Evolutionary conservation across 2,113 vertebrate species (phyloP), one percentile per base, ranked within the genome.

Genomic region (Channa maculata): DNA sequence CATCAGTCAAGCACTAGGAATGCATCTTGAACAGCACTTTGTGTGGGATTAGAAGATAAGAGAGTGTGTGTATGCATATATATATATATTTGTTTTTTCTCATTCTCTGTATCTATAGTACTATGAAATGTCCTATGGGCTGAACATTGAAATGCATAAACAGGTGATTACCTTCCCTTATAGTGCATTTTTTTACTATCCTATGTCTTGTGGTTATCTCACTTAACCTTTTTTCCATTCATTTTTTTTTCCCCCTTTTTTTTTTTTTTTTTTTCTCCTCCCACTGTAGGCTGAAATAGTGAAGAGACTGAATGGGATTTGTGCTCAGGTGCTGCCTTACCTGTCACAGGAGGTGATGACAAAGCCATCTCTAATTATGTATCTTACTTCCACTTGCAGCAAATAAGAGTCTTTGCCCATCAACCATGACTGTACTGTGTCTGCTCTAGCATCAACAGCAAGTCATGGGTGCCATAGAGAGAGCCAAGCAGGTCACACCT

Each of bases 131-230:
- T 99, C 97, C 24, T 99, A 99, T 0, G 97, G 97, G 60, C 92
- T 99, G 86, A 99, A 99, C 82, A 99, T 99, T 24, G 97, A 98
- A 94, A 99, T 99, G 97, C 97, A 98, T 94, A 99, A 98, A 93
- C 97, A 99, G 97, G 97, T 98, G 89, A 61, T 45, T 10, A 3
- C 4, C 0, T 1, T 71, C 12, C 58, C 33, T 1, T 13, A 2
- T 9, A 1, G 9, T n/a, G 1, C 14, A 44, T 61, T 41, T 0
- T 7, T 36, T 13, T 5, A 0, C 34, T 12, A 2, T 8, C 15
- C 11, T 5, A 13, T 39, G 6, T 52, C 6, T 57, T 33, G 1
- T 39, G 6, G 5, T 41, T 39, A 43, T 3, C 3, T 34, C 2
- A 3, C 69, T 6, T 72, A 10, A 71, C 2, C 2, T 2, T 24